These are phyloP conservation scores for Dromaius novaehollandiae DNA, from an alignment of 2,113 vertebrate species.

Conservation along the genomic window DNA sequence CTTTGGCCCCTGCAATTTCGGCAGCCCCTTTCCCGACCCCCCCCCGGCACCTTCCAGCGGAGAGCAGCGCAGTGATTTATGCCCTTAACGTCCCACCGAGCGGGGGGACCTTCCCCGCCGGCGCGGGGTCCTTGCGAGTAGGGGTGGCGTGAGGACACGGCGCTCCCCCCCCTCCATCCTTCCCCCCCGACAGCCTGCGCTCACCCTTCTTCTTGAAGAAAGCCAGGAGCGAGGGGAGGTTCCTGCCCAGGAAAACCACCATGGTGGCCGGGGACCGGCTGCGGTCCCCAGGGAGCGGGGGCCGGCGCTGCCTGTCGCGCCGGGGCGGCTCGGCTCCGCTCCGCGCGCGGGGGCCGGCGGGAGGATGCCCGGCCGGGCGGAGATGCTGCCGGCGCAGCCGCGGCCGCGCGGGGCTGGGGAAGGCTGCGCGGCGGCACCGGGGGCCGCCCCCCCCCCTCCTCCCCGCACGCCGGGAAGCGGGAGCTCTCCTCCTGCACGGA, in stretches of 20 bases:
- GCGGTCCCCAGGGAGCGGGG: background rate
- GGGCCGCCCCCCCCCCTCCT: background rate
- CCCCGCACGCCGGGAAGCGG: background rate
- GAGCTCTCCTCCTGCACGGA: background rate
- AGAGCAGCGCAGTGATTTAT: background rate
- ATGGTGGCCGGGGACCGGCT: slow-evolving; percentile 64
- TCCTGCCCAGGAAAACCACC: slow-evolving; percentile 91
- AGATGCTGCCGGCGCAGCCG: background rate
- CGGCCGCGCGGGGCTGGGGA: background rate
- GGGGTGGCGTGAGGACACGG: slow-evolving; percentile 41
- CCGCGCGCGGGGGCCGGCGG: background rate
- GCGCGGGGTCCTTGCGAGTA: background rate
- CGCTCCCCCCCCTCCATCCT: background rate
- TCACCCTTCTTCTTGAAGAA: slow-evolving; percentile 95
- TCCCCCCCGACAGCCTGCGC: slow-evolving; percentile 60
- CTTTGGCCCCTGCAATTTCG: fast-evolving
- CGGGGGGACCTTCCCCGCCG: slow-evolving; percentile 2
- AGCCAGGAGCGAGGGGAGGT: slow-evolving; percentile 83
- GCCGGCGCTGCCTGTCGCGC: background rate
- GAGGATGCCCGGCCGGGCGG: slow-evolving; percentile 19
- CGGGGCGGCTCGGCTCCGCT: background rate
- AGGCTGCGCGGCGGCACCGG: background rate
- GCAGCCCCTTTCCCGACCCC: background rate
- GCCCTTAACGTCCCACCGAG: background rate
- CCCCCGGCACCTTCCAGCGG: background rate